phyloP scores from a whole-genome alignment of 2,113 vertebrate species.

The Eupsittula cactorum region DNA sequence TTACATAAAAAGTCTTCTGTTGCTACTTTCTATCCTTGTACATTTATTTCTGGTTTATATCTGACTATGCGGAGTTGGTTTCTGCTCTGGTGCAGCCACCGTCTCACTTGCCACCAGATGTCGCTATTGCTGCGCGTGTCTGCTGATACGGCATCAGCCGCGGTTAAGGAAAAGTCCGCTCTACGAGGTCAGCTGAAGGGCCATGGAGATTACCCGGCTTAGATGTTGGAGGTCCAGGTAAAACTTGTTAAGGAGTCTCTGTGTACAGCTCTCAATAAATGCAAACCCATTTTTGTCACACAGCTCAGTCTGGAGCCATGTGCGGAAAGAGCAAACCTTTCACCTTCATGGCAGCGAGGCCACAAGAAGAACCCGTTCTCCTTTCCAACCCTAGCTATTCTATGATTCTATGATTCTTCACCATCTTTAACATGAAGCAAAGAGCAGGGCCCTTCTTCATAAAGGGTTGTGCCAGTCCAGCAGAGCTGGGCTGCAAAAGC shows the following conservation, averaged over 20 bases:
- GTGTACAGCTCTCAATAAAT: background rate
- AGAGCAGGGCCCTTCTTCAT: background rate
- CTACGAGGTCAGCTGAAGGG: rapidly evolving
- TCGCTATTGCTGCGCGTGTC: background rate
- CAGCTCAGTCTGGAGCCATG: rapidly evolving
- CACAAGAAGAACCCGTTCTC: rapidly evolving
- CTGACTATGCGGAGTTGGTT: rapidly evolving
- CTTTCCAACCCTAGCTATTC: too few relatives aligned
- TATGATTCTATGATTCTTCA: background rate
- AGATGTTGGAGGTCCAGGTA: background rate
- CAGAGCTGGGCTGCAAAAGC: background rate
- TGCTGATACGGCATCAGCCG: rapidly evolving
- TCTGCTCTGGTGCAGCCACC: background rate
- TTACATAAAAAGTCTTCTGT: background rate
- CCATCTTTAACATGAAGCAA: rapidly evolving
- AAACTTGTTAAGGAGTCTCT: background rate
- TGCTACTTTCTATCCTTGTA: background rate
- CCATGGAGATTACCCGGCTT: background rate
- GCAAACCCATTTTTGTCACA: rapidly evolving
- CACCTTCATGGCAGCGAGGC: rapidly evolving
- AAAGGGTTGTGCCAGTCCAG: background rate
- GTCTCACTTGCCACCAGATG: background rate
- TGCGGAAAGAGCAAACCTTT: rapidly evolving
- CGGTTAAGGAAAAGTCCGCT: rapidly evolving
- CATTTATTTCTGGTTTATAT: background rate